phyloP scores from a whole-genome alignment of 2,888 invertebrate species.

The Spisula subtruncata region DNA sequence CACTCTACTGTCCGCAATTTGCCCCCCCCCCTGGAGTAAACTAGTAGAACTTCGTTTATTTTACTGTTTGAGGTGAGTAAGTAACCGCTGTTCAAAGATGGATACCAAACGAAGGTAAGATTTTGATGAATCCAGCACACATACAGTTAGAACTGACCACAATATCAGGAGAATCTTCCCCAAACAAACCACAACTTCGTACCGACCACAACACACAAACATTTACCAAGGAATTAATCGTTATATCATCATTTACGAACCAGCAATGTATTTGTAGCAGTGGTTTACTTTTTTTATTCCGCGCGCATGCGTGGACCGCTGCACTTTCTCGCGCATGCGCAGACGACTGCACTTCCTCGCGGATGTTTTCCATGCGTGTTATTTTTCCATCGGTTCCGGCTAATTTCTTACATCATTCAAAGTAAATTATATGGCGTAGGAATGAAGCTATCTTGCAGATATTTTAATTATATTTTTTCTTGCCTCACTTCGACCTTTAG shows the following conservation, averaged over 20 bases:
- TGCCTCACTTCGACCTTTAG: slow-evolving; percentile 34
- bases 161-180: neutral
- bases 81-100: too few relatives aligned
- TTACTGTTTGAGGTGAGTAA: too few relatives aligned
- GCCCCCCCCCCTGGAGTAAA: too few relatives aligned
- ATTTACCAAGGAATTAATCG: neutral
- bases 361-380: slow-evolving; percentile 26
- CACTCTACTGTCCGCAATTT: too few relatives aligned
- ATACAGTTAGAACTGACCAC: neutral
- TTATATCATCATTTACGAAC: neutral
- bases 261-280: neutral
- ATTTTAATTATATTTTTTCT: slow-evolving; percentile 58
- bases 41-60: too few relatives aligned
- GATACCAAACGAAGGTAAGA: too few relatives aligned
- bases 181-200: neutral
- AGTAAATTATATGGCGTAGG: slow-evolving; percentile 47
- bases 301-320: neutral
- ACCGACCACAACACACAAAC: neutral
- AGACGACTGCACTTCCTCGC: slow-evolving; percentile 13
- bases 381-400: slow-evolving; percentile 44
- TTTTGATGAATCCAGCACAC: neutral
- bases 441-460: slow-evolving; percentile 56
- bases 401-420: slow-evolving; percentile 52
- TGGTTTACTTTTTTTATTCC: neutral
- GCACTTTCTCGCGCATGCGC: slow-evolving; percentile 26